Evolutionary conservation across 2,888 invertebrate genomes (phyloP), one percentile per base, ranked within the genome.

Genomic region (Ferrisia virgata): DNA sequence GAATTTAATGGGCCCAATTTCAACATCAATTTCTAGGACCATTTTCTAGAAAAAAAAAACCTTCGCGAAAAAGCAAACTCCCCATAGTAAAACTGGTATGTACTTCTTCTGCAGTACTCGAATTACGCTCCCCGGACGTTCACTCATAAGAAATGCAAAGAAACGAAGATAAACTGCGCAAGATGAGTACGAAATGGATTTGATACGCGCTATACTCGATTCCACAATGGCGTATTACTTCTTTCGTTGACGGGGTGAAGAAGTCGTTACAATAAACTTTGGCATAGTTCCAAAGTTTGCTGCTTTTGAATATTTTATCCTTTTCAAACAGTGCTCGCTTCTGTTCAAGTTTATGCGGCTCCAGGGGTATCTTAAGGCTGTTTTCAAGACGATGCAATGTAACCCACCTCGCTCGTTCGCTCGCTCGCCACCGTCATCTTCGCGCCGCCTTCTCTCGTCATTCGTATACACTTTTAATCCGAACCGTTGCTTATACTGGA

Each of bases 291-390:
- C 82, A 82, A 82, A 82, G 72, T 82, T 82, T 40, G 69, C 82
- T 82, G 69, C 82, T 82, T 82, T 82, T 82, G 82, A 82, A 82
- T 82, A 82, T 82, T 82, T 82, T 82, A 82, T 82, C 69, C 82
- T 82, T 82, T 69, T 72, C 69, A 39, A 64, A 69, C 72, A 64
- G 36, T 40, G 82, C 82, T 69, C 82, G 64, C 82, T 69, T 82
- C 43, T 69, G 82, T 82, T 82, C 82, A 82, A 82, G 82, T 82
- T 82, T 82, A 82, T 82, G 82, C 82, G 82, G 69, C 82, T 69
- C 82, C 82, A 69, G 82, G 82, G 82, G 82, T 76, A 82, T 82
- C 82, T 82, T 82, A 82, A 82, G 82, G 82, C 82, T 82, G 82
- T 82, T 82, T 82, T 82, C 72, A 82, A 82, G 82, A 82, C 82